Evolutionary conservation across 2,113 vertebrate species (phyloP).

Genomic region (Caretta caretta): DNA sequence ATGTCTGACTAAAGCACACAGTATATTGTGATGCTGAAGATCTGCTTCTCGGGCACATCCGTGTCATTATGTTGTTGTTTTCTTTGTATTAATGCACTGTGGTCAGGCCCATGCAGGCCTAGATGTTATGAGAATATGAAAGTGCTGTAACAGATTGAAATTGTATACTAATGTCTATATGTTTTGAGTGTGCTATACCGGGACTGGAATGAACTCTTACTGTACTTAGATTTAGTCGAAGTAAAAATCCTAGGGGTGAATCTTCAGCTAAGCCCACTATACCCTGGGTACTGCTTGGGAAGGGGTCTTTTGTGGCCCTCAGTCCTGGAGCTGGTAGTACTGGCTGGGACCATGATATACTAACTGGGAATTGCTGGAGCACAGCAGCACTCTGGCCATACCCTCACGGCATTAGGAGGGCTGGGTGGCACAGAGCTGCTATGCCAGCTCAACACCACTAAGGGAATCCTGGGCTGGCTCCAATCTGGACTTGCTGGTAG

Average conservation of each 20-base stretch:
- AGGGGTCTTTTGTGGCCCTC: background rate
- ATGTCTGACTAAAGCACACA: background rate
- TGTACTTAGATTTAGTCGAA: background rate
- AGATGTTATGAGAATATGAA: fast-evolving
- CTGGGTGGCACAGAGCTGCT: background rate
- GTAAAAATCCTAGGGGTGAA: background rate
- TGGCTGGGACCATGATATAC: background rate
- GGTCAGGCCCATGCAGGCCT: fast-evolving
- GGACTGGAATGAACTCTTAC: fast-evolving
- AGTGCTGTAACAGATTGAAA: background rate
- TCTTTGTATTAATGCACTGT: background rate
- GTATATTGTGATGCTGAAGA: background rate
- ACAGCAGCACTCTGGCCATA: background rate
- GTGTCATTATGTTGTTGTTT: background rate
- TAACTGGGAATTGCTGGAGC: background rate
- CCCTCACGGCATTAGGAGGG: background rate
- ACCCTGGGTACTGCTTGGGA: fast-evolving
- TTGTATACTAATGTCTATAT: background rate
- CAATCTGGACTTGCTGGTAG: background rate
- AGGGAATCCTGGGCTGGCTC: background rate
- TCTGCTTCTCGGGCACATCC: background rate
- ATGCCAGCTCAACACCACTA: background rate
- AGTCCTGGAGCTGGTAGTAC: background rate
- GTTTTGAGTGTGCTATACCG: fast-evolving
- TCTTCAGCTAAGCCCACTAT: fast-evolving